Evolutionary conservation across 2,888 invertebrate genomes (phyloP), one percentile per base, ranked within the genome.

Genomic region (Dascillus cervinus): DNA sequence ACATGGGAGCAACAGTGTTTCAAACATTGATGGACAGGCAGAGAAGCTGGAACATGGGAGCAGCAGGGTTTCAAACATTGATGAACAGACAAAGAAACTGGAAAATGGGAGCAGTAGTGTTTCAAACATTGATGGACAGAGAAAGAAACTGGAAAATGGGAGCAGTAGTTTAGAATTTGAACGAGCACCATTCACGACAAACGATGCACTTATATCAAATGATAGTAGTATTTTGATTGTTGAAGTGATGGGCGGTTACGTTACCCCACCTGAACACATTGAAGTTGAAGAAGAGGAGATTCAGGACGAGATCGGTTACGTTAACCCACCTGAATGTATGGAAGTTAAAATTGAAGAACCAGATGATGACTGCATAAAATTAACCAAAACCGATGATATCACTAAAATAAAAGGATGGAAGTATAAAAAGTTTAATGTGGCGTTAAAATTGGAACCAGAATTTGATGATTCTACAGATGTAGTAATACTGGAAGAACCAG

Each of bases 351-450:
- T 24, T 6, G n/a, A 24, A 24, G 24, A 12, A 4, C 4, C 3
- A 3, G 4, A 9, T 12, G 11, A 12, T 24, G 8, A 34, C 4
- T 23, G 29, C 12, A 55, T 56, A 19, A 51, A 40, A 39, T 50
- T 55, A 11, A 58, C 50, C 2, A 64, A 64, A 52, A 64, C 64
- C 2, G 52, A 49, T 6, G 63, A 64, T 42, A 55, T 61, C 12
- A 60, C 52, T 9, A 62, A 62, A 48, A 62, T 63, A 26, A 64
- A 64, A 46, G 64, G 64, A 1, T 59, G 62, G 63, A 47, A 49
- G 32, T 48, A 46, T 15, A 53, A 55, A 13, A 27, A 26, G 11
- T 34, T 38, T 31, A 17, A 4, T 6, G 9, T 27, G 5, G 8
- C 13, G 8, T n/a, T 14, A 23, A 21, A 32, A 6, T 25, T 19